Conservation (phyloP, 2,797 vertebrate genomes). For the Rhinophrynus dorsalis region DNA sequence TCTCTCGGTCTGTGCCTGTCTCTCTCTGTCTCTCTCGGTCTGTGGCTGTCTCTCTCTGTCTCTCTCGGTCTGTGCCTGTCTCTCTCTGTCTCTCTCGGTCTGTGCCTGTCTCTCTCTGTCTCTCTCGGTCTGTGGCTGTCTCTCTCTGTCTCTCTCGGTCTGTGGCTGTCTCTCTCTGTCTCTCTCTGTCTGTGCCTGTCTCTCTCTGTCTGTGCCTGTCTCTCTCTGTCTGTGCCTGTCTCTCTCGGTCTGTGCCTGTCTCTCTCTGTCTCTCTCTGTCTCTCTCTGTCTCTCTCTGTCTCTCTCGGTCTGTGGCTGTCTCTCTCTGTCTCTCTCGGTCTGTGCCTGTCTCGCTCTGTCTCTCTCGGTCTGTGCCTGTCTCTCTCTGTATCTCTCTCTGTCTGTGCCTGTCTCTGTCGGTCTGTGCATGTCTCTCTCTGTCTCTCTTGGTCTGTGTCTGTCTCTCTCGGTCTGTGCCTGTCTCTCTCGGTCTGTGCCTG, state of each 20-base stretch:
- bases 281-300: background rate
- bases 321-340: slow-evolving; percentile 4
- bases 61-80: no score
- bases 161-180: background rate
- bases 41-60: background rate
- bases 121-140: background rate
- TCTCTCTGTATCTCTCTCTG: slow-evolving; percentile 4
- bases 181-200: no score
- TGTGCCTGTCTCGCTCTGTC: no score
- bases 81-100: background rate
- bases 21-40: no score
- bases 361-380: no score
- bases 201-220: no score
- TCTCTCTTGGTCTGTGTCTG: background rate
- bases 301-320: background rate
- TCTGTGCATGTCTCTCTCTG: background rate
- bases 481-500: background rate
- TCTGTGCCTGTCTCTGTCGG: no score
- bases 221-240: no score
- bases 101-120: no score
- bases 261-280: slow-evolving; percentile 22
- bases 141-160: no score
- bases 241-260: slow-evolving; percentile 31
- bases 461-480: background rate
- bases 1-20: no score